These are phyloP conservation scores for Melanostoma scalare DNA, from an alignment of 2,888 invertebrate species.

Conservation along the genomic window DNA sequence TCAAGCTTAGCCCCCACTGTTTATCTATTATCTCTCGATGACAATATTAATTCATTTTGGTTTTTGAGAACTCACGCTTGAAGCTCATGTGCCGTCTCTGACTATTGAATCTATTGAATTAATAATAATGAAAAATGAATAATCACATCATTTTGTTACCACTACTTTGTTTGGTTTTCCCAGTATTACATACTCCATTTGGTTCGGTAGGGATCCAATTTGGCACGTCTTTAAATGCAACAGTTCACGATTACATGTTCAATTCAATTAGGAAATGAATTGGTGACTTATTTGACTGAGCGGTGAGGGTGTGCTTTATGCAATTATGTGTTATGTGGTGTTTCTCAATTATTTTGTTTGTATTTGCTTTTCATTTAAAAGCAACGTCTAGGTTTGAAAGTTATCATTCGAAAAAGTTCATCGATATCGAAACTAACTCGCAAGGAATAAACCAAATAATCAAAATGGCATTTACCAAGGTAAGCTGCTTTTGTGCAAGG, in stretches of 20 bases:
- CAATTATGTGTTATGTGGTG: constrained; percentile 42
- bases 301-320: constrained; percentile 51
- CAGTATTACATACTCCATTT: constrained; percentile 27
- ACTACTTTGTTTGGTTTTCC: constrained; percentile 27
- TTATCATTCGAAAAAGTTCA: constrained; percentile 63
- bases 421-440: constrained; percentile 49
- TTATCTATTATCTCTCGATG: no score
- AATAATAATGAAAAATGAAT: constrained; percentile 4
- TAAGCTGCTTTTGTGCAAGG: background rate
- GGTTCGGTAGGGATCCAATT: constrained; percentile 32
- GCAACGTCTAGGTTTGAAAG: constrained; percentile 63
- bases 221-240: constrained; percentile 69
- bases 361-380: constrained; percentile 60
- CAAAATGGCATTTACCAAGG: constrained; percentile 64
- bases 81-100: no score
- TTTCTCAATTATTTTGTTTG: constrained; percentile 26
- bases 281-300: constrained; percentile 27
- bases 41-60: no score
- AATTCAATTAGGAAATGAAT: constrained; percentile 58
- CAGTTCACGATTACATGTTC: constrained; percentile 57
- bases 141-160: constrained; percentile 6
- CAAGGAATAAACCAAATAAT: constrained; percentile 4
- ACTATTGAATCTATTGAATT: constrained; percentile 4
- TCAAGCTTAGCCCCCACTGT: no score
- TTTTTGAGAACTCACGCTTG: no score